phyloP scores from a whole-genome alignment of 2,113 vertebrate genomes.

The Aleadryas rufinucha region DNA sequence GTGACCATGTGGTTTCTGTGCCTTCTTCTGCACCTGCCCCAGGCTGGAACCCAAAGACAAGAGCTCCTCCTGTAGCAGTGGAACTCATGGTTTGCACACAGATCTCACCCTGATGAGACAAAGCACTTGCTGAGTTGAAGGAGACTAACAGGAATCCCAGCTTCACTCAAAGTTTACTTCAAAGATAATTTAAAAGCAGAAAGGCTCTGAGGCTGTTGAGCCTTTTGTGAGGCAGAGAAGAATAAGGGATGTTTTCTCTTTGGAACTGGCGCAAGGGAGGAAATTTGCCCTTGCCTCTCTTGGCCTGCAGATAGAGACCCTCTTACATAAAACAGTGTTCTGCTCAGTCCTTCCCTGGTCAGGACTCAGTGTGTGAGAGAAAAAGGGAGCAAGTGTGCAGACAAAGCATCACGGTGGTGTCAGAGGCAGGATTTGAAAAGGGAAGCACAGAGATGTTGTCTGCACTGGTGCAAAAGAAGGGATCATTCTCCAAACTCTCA shows the following conservation, averaged over 20 bases:
- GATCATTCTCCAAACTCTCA: neutral
- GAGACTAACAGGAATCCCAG: neutral
- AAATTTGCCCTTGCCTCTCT: neutral
- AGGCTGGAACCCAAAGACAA: neutral
- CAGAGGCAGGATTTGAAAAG: neutral
- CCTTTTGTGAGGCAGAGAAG: neutral
- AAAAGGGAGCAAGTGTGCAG: neutral
- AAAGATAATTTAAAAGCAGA: neutral
- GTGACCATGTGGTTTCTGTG: neutral
- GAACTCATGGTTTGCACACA: neutral
- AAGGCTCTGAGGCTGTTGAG: neutral
- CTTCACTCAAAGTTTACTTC: neutral
- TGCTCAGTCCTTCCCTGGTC: neutral
- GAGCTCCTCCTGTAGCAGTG: neutral
- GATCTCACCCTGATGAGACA: neutral
- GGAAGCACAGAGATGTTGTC: neutral
- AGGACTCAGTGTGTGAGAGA: neutral
- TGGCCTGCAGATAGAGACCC: neutral
- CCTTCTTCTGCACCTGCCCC: neutral
- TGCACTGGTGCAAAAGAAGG: neutral
- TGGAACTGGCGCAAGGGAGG: neutral
- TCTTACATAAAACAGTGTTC: neutral
- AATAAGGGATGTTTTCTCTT: neutral
- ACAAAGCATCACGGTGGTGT: neutral
- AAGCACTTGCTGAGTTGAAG: neutral